Evolutionary conservation across 2,888 invertebrate genomes (phyloP).

Genomic region (Bombylius major): DNA sequence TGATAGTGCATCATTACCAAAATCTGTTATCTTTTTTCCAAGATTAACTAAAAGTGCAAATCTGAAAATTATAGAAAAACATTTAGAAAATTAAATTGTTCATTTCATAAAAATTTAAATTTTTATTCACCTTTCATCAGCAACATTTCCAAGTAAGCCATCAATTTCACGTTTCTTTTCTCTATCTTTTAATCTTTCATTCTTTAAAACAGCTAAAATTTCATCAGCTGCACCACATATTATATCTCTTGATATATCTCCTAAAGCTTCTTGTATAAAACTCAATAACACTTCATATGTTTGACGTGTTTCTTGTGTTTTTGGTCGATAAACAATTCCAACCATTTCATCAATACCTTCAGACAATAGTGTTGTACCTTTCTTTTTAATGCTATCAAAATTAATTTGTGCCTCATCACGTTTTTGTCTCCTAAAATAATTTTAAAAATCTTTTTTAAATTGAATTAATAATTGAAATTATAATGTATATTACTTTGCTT

Average conservation of each 20-base stretch:
- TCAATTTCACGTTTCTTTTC: constrained; percentile 91
- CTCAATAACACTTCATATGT: constrained; percentile 93
- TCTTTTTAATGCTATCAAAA: constrained; percentile 61
- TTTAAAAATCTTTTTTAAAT: not conserved
- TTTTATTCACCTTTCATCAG: constrained; percentile 52
- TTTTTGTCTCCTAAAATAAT: constrained; percentile 55
- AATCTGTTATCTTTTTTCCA: constrained; percentile 97
- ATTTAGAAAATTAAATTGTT: not conserved
- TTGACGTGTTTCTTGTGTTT: constrained; percentile 94
- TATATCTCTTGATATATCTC: constrained; percentile 93
- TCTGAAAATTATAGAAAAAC: constrained; percentile 41
- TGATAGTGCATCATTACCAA: constrained; percentile 55
- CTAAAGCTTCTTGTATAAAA: constrained; percentile 93
- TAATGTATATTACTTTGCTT: constrained; percentile 59
- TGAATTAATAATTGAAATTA: not conserved
- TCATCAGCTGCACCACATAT: constrained; percentile 99
- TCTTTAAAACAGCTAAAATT: constrained; percentile 87
- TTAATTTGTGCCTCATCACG: constrained; percentile 89
- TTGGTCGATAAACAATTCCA: constrained; percentile 88
- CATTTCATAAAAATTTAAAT: not conserved
- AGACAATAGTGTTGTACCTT: constrained; percentile 71
- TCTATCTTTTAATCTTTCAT: constrained; percentile 84
- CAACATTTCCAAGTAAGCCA: constrained; percentile 61
- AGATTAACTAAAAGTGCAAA: constrained; percentile 92
- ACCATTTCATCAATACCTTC: constrained; percentile 88